A percentile compares a stretch with the other conserved stretches of the same genome.
Conservation (phyloP, 2,797 vertebrate species). For the Simalia tracyae region DNA sequence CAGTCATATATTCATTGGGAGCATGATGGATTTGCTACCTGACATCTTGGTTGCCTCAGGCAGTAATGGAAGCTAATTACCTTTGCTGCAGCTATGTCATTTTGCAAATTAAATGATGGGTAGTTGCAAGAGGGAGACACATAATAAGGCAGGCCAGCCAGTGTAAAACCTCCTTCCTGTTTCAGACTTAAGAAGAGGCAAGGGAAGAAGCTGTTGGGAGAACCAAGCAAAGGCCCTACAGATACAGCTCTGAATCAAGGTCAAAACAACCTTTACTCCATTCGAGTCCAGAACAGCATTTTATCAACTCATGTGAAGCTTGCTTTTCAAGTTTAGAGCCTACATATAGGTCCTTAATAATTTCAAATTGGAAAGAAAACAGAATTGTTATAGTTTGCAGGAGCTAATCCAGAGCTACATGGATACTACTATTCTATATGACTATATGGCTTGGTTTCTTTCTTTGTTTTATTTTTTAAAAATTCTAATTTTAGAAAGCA, state of each 20-base stretch:
- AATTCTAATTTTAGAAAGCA: constrained; percentile 39
- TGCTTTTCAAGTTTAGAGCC: not conserved
- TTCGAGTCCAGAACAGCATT: not conserved
- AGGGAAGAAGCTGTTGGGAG: not conserved
- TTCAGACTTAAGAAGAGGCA: not conserved
- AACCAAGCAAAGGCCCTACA: not conserved
- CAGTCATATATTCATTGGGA: not conserved
- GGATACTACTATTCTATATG: constrained; percentile 16
- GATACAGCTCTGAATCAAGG: not conserved
- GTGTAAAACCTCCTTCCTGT: not conserved
- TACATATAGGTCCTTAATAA: not conserved
- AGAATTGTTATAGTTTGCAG: not conserved
- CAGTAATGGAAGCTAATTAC: not conserved
- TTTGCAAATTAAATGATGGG: not conserved
- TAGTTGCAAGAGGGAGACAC: not conserved
- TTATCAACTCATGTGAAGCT: not conserved
- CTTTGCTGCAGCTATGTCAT: not conserved
- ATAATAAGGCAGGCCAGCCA: not conserved
- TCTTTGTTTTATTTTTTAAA: constrained; percentile 35
- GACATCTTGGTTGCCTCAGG: not conserved
- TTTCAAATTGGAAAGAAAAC: not conserved
- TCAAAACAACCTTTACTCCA: not conserved
- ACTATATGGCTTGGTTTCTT: constrained; percentile 22
- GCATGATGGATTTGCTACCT: not conserved
- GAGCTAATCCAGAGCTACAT: not conserved